Base-by-base conservation (phyloP, 2,888 invertebrate species). In the Lasioglossum marginatum region DNA sequence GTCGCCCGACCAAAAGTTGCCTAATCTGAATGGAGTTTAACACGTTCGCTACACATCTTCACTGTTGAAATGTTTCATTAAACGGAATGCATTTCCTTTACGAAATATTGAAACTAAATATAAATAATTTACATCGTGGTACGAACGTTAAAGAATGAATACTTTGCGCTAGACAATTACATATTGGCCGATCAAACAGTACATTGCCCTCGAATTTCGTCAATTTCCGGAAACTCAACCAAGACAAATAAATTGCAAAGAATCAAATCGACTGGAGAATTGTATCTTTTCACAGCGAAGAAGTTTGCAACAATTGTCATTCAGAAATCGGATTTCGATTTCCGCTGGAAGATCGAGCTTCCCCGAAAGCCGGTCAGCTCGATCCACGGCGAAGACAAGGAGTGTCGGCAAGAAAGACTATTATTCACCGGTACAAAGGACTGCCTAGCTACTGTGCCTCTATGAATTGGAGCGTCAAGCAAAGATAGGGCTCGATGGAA, bases 381-480 rank as follows among this genome's bases (percentile, higher is more conserved):
- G 14, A 23, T 48, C 5, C 3, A 16, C 27, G 0, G 3, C 10
- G n/a, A 5, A n/a, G 27, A 34, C 37, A 68, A 8, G 14, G 31
- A 31, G 19, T 43, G 23, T 6, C 60, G 16, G 60, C 71, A 37
- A 40, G 45, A 40, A 76, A 76, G 43, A 66, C 66, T 68, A 77
- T 80, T 85, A 79, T 85, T 86, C 77, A 73, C 68, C 27, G 14
- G 52, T 16, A 75, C 34, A 76, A 77, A 85, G 79, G 48, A 74
- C 45, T 14, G 23, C 48, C 48, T 8, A 23, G 48, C 48, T 52
- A 52, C 48, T n/a, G n/a, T 52, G 52, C 52, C 27, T 1, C 60
- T 48, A 45, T n/a, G 60, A 77, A 52, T 57, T 52, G 40, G 48
- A 72, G 57, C 31, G 16, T 43, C 63, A 52, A 60, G 72, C 57